phyloP scores from a whole-genome alignment of 2,888 invertebrate species.

The Rhodophaea formosa region DNA sequence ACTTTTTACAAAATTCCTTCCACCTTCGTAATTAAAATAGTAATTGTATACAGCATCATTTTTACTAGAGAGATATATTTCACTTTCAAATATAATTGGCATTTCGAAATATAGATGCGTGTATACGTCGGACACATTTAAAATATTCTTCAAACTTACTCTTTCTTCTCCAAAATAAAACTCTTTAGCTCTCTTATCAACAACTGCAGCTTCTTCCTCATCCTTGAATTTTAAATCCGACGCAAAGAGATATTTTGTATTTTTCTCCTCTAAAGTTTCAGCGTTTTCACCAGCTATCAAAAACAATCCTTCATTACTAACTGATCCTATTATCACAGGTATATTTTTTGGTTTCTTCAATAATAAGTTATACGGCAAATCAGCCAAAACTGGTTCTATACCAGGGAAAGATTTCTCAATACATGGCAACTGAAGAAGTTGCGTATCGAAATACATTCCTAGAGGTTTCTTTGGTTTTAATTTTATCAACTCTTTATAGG shows the following conservation, averaged over 20 bases:
- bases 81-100: conserved; percentile 59
- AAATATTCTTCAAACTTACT: conserved; percentile 57
- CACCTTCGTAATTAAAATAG: conserved; percentile 60
- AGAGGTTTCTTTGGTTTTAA: conserved; percentile 51
- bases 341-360: conserved; percentile 47
- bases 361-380: conserved; percentile 62
- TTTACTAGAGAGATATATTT: conserved; percentile 36
- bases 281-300: conserved; percentile 39
- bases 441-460: conserved; percentile 61
- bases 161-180: conserved; percentile 70
- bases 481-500: conserved; percentile 46
- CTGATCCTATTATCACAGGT: conserved; percentile 56
- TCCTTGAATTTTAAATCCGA: conserved; percentile 60
- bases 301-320: conserved; percentile 61
- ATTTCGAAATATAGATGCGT: conserved; percentile 68
- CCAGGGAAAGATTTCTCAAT: conserved; percentile 57
- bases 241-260: conserved; percentile 59
- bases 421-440: conserved; percentile 62
- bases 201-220: conserved; percentile 46
- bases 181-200: conserved; percentile 50
- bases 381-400: conserved; percentile 55
- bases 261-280: conserved; percentile 44
- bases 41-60: conserved; percentile 58
- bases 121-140: conserved; percentile 57
- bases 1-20: conserved; percentile 57